These are phyloP conservation scores for Saguinus imperator DNA, from an alignment of 2,113 vertebrate genomes.

Conservation along the genomic window DNA sequence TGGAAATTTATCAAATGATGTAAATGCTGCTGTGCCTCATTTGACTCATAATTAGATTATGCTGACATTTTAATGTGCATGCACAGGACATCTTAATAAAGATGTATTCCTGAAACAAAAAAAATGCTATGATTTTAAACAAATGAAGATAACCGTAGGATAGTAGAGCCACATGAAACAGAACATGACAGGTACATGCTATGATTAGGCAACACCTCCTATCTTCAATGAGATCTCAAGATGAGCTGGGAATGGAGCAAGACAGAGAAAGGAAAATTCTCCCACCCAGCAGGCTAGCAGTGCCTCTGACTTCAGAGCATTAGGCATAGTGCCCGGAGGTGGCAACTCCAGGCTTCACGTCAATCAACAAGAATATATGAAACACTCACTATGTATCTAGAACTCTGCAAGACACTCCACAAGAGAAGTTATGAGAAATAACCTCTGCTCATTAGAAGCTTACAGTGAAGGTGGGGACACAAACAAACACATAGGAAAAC, in stretches of 20 bases:
- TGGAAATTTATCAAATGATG: slow-evolving; percentile 70
- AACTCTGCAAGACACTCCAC: not conserved
- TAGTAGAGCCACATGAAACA: not conserved
- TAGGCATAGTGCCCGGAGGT: not conserved
- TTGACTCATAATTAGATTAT: slow-evolving; percentile 74
- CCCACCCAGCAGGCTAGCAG: not conserved
- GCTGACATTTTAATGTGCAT: slow-evolving; percentile 62
- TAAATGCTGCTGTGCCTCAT: slow-evolving; percentile 60
- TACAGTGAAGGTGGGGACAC: not conserved
- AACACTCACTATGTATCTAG: not conserved
- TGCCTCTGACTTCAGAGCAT: not conserved
- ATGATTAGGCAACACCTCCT: not conserved
- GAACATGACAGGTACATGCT: not conserved
- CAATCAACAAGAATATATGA: not conserved
- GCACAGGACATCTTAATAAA: slow-evolving; percentile 71
- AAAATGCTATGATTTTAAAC: slow-evolving; percentile 48
- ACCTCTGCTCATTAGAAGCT: not conserved
- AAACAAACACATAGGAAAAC: not conserved
- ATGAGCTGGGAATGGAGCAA: not conserved
- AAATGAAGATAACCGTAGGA: not conserved
- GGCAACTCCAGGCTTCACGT: not conserved
- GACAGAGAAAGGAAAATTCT: not conserved
- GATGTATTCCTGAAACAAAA: not conserved
- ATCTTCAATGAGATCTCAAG: not conserved
- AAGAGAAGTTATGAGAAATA: not conserved